A percentile compares a stretch with the other conserved stretches of the same genome.
These are phyloP conservation scores for Rotaria socialis DNA, from an alignment of 2,888 invertebrate species.

Conservation along the genomic window DNA sequence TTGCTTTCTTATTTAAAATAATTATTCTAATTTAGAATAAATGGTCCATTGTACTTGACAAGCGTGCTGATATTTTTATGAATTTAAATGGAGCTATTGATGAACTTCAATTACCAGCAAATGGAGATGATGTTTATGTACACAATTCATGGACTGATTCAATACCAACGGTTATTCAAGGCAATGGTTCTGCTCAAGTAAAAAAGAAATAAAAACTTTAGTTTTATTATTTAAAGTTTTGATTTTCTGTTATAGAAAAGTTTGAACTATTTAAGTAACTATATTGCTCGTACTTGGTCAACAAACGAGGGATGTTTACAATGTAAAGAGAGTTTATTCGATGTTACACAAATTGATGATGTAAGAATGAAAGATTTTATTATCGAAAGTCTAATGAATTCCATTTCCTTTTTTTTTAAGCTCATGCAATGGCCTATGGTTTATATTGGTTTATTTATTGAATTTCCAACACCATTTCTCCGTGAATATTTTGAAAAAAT, in stretches of 20 bases:
- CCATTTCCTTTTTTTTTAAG: conserved; percentile 58
- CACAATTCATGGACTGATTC: conserved; percentile 67
- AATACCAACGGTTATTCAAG: conserved; percentile 78
- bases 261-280: conserved; percentile 82
- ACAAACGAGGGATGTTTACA: conserved; percentile 66
- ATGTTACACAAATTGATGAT: conserved; percentile 48
- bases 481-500: conserved; percentile 78
- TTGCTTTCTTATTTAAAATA: not conserved
- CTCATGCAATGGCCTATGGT: conserved; percentile 59
- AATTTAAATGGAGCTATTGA: conserved; percentile 81
- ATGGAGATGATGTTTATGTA: conserved; percentile 64
- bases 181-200: conserved; percentile 80
- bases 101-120: conserved; percentile 68
- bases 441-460: conserved; percentile 68
- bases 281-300: conserved; percentile 79
- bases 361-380: not conserved
- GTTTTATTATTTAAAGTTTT: not conserved
- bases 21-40: not conserved
- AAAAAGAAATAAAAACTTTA: not conserved
- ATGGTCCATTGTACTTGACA: conserved; percentile 64
- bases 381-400: not conserved
- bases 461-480: conserved; percentile 82
- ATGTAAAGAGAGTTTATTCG: conserved; percentile 60
- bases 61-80: conserved; percentile 82
- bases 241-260: conserved; percentile 59